Evolutionary conservation across 2,888 invertebrate species (phyloP), one percentile per base, ranked within the genome.

Genomic region (Labia minor): DNA sequence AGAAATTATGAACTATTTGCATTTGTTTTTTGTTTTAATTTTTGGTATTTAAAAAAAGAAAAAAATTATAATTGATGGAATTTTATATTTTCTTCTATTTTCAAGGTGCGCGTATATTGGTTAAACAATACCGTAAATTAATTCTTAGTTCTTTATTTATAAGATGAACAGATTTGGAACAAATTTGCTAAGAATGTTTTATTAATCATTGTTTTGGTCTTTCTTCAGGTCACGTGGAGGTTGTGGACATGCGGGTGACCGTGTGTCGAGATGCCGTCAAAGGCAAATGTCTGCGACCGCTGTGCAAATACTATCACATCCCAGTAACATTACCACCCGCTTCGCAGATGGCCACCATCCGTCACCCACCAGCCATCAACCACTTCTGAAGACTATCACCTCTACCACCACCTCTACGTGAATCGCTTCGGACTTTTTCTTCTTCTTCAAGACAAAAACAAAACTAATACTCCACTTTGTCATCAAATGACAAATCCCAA

Each of bases 291-390:
- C 86, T 89, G 79, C 90, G 94, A 81, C 88, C 91, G 81, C 86
- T 89, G 81, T 95, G 95, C 88, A 95, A 94, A 87, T 95, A 92
- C 86, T 95, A 94, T 86, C 94, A 95, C 86, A 92, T 95, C 86
- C 93, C 94, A 77, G 87, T 92, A 79, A 87, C 86, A 77, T 82
- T 92, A 85, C 91, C 91, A 77, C 90, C 91, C 77, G 91, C 91
- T 76, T 85, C 86, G 75, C 81, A 86, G 77, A 86, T 86, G 86
- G 86, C 85, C 78, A 78, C 78, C 76, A 75, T 80, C 81, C 74
- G 80, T 77, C 63, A 67, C 63, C 21, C 68, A 64, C 64, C 64
- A 61, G 62, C 66, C 70, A 66, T 67, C n/a, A n/a, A n/a, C n/a
- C n/a, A n/a, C n/a, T n/a, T n/a, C n/a, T 66, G 49, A 67, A 21